Base-by-base conservation (phyloP, 2,797 vertebrate genomes). In the Pogonophryne albipinna region DNA sequence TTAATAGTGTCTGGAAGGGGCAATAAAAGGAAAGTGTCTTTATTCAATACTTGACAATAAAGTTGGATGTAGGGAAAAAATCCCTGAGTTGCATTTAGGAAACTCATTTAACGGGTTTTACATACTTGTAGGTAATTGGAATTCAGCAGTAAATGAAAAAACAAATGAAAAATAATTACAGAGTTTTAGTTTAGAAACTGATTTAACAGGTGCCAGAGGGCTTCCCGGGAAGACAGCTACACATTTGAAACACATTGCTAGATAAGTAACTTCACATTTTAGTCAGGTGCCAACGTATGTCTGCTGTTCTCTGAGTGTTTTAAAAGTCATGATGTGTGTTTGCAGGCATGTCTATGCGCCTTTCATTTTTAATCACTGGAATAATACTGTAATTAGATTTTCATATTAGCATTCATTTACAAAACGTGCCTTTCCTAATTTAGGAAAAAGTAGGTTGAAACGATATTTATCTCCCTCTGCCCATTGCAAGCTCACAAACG, bases 1-100 rank as follows among this genome's bases (percentile, higher is more conserved):
- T 94, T 94, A 93, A 94, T 90, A 89, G 91, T 85, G 90, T 91
- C 91, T 91, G 86, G 89, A 91, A 93, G 89, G 85, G 88, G 82
- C 85, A 80, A 90, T 94, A 93, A 94, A 93, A 80, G 79, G 57
- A 17, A 85, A 87, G 89, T 83, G 86, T 91, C 88, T 89, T 87
- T 79, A 89, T 91, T 90, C 89, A 88, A 90, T 91, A 89, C 85
- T 90, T 69, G 60, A 90, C 86, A 80, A 83, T 91, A 91, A 92
- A 90, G 80, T 84, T 67, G 68, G 74, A 84, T 80, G 86, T 82
- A 84, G 89, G 75, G 83, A 85, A 88, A 76, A 91, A 92, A 89
- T 86, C 85, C 83, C 85, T 78, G 79, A 88, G 81, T 87, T 88
- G 85, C 89, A 87, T 87, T 93, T 85, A 86, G 71, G 58, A 65